Evolutionary conservation across 2,797 vertebrate genomes (phyloP).

Genomic region (Phataginus tetradactyla): DNA sequence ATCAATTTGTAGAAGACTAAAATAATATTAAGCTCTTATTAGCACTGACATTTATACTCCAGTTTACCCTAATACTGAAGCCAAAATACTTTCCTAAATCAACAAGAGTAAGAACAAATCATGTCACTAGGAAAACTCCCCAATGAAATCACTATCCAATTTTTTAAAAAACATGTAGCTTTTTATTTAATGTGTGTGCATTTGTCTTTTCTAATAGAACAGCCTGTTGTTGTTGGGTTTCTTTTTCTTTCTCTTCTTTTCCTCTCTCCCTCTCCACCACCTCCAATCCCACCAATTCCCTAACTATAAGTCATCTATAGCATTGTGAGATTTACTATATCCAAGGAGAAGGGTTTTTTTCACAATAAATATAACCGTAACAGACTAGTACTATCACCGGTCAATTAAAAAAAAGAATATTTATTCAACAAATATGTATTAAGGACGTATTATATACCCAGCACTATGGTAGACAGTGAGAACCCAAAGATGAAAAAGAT

Average conservation of each 20-base stretch:
- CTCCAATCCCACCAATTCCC: neutral
- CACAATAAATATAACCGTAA: slow-evolving; percentile 24
- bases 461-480: neutral
- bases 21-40: slow-evolving; percentile 79
- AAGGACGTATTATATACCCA: neutral
- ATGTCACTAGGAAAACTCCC: slow-evolving; percentile 52
- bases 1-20: slow-evolving; percentile 82
- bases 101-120: slow-evolving; percentile 68
- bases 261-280: neutral
- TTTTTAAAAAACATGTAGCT: neutral
- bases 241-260: neutral
- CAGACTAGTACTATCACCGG: neutral
- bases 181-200: neutral
- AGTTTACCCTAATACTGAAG: slow-evolving; percentile 68
- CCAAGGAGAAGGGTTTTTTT: neutral
- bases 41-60: slow-evolving; percentile 70
- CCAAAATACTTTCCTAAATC: slow-evolving; percentile 55
- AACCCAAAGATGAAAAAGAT: slow-evolving; percentile 21
- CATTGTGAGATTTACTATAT: neutral
- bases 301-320: neutral
- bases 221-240: neutral
- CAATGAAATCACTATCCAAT: slow-evolving; percentile 9
- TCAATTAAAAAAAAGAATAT: neutral
- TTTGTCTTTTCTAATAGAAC: slow-evolving; percentile 35
- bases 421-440: neutral